Evolutionary conservation across 2,113 vertebrate genomes (phyloP).

Genomic region (Ciconia boyciana): DNA sequence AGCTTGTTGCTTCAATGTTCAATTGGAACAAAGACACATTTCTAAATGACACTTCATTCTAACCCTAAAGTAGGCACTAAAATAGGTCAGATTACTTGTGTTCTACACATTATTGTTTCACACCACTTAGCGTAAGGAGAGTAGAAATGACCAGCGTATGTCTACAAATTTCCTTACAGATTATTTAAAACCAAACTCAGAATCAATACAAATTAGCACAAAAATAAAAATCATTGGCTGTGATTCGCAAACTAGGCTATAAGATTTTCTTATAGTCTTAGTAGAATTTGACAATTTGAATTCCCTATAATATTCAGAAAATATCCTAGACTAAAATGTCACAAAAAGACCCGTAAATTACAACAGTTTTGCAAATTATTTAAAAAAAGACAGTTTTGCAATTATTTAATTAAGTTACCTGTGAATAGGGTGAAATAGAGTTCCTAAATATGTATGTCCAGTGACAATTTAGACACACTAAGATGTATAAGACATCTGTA

Average conservation of each 20-base stretch:
- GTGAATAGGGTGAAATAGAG: background rate
- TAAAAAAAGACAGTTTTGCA: background rate
- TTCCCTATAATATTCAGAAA: background rate
- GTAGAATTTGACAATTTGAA: background rate
- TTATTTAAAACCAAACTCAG: background rate
- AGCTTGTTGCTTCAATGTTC: background rate
- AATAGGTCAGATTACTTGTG: background rate
- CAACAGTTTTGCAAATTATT: background rate
- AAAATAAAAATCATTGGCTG: background rate
- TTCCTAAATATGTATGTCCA: background rate
- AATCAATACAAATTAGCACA: background rate
- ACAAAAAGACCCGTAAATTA: background rate
- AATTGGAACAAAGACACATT: background rate
- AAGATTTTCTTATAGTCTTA: too few relatives aligned
- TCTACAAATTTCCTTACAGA: background rate
- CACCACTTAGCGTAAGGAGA: background rate
- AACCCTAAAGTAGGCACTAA: background rate
- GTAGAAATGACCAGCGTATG: background rate
- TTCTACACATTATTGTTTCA: background rate
- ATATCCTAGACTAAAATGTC: background rate
- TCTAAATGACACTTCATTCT: background rate
- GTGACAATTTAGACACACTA: background rate
- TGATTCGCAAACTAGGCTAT: background rate
- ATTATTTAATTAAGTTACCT: background rate
- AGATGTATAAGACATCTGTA: background rate